Base-by-base conservation (phyloP, 2,888 invertebrate species). In the Sclerodermus sp. region DNA sequence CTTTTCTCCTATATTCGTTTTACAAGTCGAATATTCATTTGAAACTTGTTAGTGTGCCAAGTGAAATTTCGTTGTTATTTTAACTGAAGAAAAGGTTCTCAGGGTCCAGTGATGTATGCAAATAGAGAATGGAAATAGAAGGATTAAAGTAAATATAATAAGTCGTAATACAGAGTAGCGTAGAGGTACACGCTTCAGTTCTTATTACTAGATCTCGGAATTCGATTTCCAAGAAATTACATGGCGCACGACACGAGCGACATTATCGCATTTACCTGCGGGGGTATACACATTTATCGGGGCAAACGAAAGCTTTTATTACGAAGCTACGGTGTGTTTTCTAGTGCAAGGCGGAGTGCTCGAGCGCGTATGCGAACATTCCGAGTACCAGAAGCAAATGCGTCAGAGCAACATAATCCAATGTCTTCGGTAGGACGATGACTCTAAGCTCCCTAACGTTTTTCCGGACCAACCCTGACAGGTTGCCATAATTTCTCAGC, bases 401-500 rank as follows among this genome's bases (percentile, higher is more conserved):
- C 10, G 10, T 30, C 30, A 6, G 30, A 10, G 8, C 10, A 9
- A 9, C 30, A 10, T 30, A 30, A 30, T 30, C 30, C 30, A 30
- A 30, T 42, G 38, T 42, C 42, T 13, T n/a, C 46, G 40, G 37
- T 16, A 16, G 17, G 40, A 10, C 30, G 30, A 30, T 30, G 30
- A 30, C 30, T 30, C 8, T 30, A 30, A 30, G 30, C 30, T 10
- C 15, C 15, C 31, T 32, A 17, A 44, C 44, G 37, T 44, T 44
- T 45, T 45, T 39, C 30, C 38, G 39, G 29, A 16, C 47, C 46
- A 30, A 44, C 50, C 39, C 40, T n/a, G 47, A 47, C 49, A 55
- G 51, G 51, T 52, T 53, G 50, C 53, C 51, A 56, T 56, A 56
- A 58, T 58, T 58, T 58, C 53, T 48, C 45, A 53, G 30, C 39